Conservation (phyloP, 2,797 vertebrate genomes). For the Margarornis squamiger region DNA sequence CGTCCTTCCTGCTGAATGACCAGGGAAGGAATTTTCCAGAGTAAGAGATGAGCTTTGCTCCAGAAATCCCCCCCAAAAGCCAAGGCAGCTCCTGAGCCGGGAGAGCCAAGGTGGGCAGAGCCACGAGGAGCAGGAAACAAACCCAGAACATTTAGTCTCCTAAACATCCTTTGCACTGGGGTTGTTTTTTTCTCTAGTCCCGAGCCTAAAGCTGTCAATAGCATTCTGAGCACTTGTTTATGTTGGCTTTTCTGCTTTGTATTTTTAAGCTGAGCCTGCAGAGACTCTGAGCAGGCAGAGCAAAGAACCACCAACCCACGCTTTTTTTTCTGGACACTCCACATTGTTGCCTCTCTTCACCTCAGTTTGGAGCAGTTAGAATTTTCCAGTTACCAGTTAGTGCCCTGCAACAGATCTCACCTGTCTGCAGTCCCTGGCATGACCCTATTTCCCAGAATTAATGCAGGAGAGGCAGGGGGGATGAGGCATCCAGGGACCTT, state of each 20-base stretch:
- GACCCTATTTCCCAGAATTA: neutral
- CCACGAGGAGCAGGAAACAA: slow-evolving; percentile 44
- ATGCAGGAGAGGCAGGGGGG: neutral
- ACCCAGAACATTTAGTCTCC: slow-evolving; percentile 40
- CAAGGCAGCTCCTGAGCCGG: neutral
- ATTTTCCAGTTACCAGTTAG: neutral
- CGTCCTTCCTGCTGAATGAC: neutral
- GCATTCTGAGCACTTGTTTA: neutral
- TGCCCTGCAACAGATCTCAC: neutral
- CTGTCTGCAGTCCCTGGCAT: neutral
- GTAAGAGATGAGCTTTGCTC: neutral
- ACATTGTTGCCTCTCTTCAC: neutral
- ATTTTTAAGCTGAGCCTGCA: neutral
- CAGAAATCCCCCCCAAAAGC: neutral
- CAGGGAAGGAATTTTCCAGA: neutral
- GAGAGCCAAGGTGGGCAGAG: slow-evolving; percentile 23
- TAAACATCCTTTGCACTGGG: slow-evolving; percentile 53
- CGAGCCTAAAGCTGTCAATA: slow-evolving; percentile 33
- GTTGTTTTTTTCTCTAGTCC: slow-evolving; percentile 3
- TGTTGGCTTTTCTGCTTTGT: neutral
- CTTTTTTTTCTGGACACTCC: neutral
- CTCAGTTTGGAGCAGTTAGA: neutral
- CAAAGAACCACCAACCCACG: neutral
- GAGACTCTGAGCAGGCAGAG: neutral
- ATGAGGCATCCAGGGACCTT: neutral